Base-by-base conservation (phyloP, 2,797 vertebrate species). In the Paratrypauchen microcephalus region DNA sequence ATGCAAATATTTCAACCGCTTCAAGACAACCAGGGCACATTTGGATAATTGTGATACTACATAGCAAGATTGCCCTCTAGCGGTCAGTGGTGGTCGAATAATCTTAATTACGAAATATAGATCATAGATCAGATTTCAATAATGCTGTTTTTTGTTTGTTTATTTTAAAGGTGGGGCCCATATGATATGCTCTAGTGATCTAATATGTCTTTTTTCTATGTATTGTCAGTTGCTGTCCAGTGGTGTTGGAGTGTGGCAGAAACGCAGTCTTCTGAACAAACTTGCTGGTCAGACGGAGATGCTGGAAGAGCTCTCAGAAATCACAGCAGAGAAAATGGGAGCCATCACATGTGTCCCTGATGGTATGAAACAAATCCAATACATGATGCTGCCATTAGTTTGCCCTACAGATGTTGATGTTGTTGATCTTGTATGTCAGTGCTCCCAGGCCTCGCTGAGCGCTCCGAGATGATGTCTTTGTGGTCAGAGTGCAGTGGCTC, bases 401-500 rank as follows among this genome's bases (percentile, higher is more conserved):
- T 45, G 6, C 18, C 47, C 63, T 50, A 24, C 47, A 52, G 63
- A 4, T 65, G 24, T 52, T 65, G 24, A 65, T 30, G 47, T 65
- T 50, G 5, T 64, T 26, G 21, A 18, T 41, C 18, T 11, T 28
- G 19, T 8, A 23, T 24, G 65, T 6, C 87, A 99, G 97, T 95
- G 47, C 92, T 98, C 56, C 96, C 97, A 0, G 95, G 93, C 39
- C 93, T 99, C 4, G 93, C 94, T 6, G 94, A 94, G 83, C 94
- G 93, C 70, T 93, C 92, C 0, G 87, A 90, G 0, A 83, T 99
- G 79, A 92, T 97, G 87, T 92, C 94, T 18, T 94, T 98, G 88
- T 99, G 98, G 98, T 94, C 93, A 16, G 95, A 96, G 81, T 98
- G 96, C 86, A 96, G 95, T 32, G 92, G 94, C 23, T 92, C 95